These are phyloP conservation scores for Rhabdomys pumilio DNA, from an alignment of 2,797 vertebrate species.

Conservation along the genomic window DNA sequence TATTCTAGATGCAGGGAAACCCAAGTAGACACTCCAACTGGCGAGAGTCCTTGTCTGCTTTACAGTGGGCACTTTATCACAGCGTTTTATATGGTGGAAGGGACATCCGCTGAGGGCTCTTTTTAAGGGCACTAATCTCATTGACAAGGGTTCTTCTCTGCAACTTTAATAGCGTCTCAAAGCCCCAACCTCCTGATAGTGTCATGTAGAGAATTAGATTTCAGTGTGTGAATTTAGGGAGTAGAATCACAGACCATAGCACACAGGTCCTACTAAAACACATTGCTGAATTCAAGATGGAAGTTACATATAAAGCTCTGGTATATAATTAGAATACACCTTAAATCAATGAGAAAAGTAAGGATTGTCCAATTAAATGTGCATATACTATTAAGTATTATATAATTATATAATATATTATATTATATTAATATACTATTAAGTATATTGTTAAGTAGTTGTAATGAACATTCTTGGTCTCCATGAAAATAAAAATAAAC, in stretches of 20 bases:
- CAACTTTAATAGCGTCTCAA: not conserved
- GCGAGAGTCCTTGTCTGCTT: not conserved
- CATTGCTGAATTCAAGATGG: slow-evolving; percentile 19
- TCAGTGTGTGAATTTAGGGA: not conserved
- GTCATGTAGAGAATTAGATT: not conserved
- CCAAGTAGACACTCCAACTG: not conserved
- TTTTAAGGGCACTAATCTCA: not conserved
- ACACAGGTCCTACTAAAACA: slow-evolving; percentile 29
- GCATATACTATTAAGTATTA: not conserved
- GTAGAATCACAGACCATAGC: not conserved
- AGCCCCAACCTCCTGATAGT: not conserved
- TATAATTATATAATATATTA: no score
- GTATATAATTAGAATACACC: not conserved
- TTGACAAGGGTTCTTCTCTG: not conserved
- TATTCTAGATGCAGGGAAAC: not conserved
- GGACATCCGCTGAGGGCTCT: not conserved
- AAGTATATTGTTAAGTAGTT: not conserved
- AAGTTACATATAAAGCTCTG: not conserved
- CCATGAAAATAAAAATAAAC: not conserved
- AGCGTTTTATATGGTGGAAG: not conserved
- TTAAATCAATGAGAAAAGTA: slow-evolving; percentile 27
- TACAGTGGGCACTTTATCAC: not conserved
- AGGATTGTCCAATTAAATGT: not conserved
- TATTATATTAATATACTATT: no score
- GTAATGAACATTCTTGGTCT: not conserved